phyloP scores from a whole-genome alignment of 2,888 invertebrate species.

The Parasteatoda lunata region DNA sequence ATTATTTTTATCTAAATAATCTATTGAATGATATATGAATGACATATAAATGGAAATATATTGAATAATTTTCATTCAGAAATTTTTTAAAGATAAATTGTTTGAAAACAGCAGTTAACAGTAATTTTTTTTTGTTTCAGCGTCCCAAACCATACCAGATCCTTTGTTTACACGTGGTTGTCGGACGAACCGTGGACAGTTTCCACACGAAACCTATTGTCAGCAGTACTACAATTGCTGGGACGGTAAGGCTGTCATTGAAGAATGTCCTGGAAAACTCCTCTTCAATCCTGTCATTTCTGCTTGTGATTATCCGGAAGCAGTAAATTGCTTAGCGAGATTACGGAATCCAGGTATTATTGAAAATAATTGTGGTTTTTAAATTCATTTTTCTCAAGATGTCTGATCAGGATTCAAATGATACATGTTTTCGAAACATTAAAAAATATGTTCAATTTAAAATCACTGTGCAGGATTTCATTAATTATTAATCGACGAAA shows the following conservation, averaged over 20 bases:
- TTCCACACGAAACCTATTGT: constrained; percentile 70
- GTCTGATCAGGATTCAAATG: too few relatives aligned
- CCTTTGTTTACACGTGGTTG: constrained; percentile 55
- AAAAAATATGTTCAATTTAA: too few relatives aligned
- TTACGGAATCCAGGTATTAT: constrained; percentile 59
- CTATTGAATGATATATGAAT: too few relatives aligned
- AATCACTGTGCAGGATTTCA: too few relatives aligned
- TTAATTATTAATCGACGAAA: too few relatives aligned
- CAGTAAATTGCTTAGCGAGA: constrained; percentile 44
- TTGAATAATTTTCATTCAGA: too few relatives aligned
- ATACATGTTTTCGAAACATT: too few relatives aligned
- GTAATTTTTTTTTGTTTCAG: constrained; percentile 5
- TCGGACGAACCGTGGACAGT: constrained; percentile 69
- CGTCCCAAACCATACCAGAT: constrained; percentile 40
- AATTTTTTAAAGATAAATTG: too few relatives aligned
- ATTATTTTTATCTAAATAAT: too few relatives aligned
- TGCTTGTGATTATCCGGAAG: constrained; percentile 53
- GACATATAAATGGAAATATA: too few relatives aligned
- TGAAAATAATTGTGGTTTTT: neutral
- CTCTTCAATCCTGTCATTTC: constrained; percentile 69
- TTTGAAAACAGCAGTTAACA: too few relatives aligned
- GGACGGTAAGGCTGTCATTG: constrained; percentile 69
- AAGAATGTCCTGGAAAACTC: constrained; percentile 70
- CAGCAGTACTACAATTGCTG: constrained; percentile 71
- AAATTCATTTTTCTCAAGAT: neutral